Evolutionary conservation across 1,140 invertebrate species (phyloP), one percentile per base, ranked within the genome.

Genomic region (Drosophila albomicans): DNA sequence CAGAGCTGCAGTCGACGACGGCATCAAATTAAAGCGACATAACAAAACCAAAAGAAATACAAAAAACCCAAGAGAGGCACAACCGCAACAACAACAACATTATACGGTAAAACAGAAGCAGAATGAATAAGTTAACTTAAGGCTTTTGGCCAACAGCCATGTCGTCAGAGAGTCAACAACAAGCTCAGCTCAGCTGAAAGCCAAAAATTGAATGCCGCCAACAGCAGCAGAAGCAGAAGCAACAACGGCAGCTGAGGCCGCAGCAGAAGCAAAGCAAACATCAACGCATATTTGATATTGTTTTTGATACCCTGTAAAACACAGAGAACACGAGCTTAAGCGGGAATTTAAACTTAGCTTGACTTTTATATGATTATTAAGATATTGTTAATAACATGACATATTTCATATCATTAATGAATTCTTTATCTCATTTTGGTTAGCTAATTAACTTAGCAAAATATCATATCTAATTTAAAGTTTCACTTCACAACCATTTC

Each of bases 91-190:
- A 35, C 48, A 51, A 25, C 49, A 41, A 13, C 58, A 62, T 35
- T 45, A 62, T 68, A 61, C 49, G 51, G 32, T 61, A 51, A 73
- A 77, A 77, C 57, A 73, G 69, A 77, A 73, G 72, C 72, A 75
- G 72, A 75, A 75, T 63, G 25, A 38, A 63, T 75, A 69, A 57
- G 66, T 64, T 45, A 32, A 58, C n/a, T 51, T 51, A 32, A 62
- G 25, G 49, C 49, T 57, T 66, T 66, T 66, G 62, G 72, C 66
- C 51, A 56, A 75, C 51, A 57, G 72, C 65, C 68, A 41, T 64
- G 51, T 64, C 68, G 68, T 71, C 68, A 68, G 56, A 58, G 56
- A 73, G 56, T 30, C 54, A 73, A 59, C 70, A 67, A 48, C 52
- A 46, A 46, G 25, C 16, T 51, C 13, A 56, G 64, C 48, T 51